phyloP scores from a whole-genome alignment of 1,140 invertebrate species.

The Heliothis virescens region DNA sequence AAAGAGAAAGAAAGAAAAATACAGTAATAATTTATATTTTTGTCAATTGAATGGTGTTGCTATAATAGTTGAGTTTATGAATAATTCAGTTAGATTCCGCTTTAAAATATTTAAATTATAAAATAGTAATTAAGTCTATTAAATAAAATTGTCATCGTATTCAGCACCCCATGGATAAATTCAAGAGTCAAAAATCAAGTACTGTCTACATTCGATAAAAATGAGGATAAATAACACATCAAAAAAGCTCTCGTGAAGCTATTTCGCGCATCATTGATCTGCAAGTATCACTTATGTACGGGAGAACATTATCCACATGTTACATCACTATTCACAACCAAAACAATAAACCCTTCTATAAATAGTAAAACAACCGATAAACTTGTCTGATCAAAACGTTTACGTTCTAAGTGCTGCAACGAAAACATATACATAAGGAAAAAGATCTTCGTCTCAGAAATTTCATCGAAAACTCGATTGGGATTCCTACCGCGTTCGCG shows the following conservation, averaged over 20 bases:
- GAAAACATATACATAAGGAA: conserved; percentile 43
- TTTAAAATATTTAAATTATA: no score
- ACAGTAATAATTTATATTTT: no score
- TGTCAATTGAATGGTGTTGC: no score
- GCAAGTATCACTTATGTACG: neutral
- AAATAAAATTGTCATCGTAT: no score
- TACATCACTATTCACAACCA: neutral
- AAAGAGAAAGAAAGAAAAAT: no score
- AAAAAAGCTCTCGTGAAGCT: neutral
- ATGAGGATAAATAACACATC: neutral
- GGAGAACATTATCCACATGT: neutral
- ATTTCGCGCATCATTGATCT: neutral
- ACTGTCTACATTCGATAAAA: neutral
- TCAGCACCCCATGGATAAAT: no score
- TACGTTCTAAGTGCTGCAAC: conserved; percentile 45
- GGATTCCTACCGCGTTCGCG: conserved; percentile 59
- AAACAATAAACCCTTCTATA: conserved; percentile 13
- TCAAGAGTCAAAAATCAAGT: no score
- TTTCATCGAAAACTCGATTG: conserved; percentile 60
- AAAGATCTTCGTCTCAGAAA: conserved; percentile 48
- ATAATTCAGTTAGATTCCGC: no score
- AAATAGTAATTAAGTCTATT: no score
- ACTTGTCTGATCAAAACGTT: conserved; percentile 47
- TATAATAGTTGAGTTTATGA: no score
- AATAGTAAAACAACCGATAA: conserved; percentile 50